Evolutionary conservation across 53 echinoderm and acorn worm genomes (phyloP).

Genomic region (Holothuria scabra): DNA sequence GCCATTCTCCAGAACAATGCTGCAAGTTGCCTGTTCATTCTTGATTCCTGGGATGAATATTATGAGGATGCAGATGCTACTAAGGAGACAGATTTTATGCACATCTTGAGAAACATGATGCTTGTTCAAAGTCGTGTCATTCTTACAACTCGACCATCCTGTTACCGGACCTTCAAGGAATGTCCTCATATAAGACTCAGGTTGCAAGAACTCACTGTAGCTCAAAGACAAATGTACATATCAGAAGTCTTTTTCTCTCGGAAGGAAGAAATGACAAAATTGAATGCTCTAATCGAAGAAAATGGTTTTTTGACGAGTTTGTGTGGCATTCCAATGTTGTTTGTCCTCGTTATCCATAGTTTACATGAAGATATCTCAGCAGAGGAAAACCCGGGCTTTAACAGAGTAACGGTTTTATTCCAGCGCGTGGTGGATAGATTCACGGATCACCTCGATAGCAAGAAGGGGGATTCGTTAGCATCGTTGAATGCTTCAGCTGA

Average conservation of each 20-base stretch:
- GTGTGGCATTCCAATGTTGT: constrained; percentile 30
- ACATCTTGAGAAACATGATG: constrained; percentile 14
- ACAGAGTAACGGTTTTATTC: constrained; percentile 35
- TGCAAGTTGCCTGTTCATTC: constrained; percentile 18
- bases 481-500: not conserved
- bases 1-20: not conserved
- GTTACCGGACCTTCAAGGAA: not conserved
- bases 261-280: not conserved
- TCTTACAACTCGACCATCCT: constrained; percentile 15
- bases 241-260: not conserved
- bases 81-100: constrained; percentile 16
- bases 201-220: constrained; percentile 15
- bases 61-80: not conserved
- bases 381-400: not conserved
- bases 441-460: not conserved
- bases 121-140: not conserved
- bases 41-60: constrained; percentile 52
- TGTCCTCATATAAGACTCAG: not conserved
- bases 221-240: constrained; percentile 26
- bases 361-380: not conserved
- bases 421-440: constrained; percentile 2
- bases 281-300: constrained; percentile 18
- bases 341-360: constrained; percentile 3
- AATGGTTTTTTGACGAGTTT: constrained; percentile 23
- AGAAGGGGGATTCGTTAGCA: not conserved